phyloP scores from a whole-genome alignment of 2,888 invertebrate species.

The Clunio marinus region DNA sequence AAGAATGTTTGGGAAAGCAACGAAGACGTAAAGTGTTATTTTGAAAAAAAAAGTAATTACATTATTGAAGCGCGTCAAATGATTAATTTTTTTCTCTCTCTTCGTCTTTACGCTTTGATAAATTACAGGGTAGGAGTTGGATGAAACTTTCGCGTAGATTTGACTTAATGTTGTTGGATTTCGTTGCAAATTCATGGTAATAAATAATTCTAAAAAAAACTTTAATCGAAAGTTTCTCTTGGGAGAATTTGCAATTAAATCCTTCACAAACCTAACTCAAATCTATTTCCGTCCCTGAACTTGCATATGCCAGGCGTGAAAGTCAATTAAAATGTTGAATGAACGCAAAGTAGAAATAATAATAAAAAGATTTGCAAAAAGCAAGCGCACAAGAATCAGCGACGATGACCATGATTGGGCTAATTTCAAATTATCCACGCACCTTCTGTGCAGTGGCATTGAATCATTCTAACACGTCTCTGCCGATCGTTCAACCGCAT shows the following conservation, averaged over 20 bases:
- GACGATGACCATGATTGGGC: slow-evolving; percentile 28
- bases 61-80: slow-evolving; percentile 24
- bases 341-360: neutral
- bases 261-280: too few species aligned
- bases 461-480: slow-evolving; percentile 35
- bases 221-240: too few species aligned
- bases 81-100: neutral
- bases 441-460: slow-evolving; percentile 35
- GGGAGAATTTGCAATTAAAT: too few species aligned
- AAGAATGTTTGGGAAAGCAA: slow-evolving; percentile 13
- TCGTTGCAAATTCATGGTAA: too few species aligned
- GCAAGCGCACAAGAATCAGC: neutral
- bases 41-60: slow-evolving; percentile 16
- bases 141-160: neutral
- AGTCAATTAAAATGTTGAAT: neutral
- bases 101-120: slow-evolving; percentile 4
- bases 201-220: too few species aligned
- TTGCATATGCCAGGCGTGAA: too few species aligned
- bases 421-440: slow-evolving; percentile 37
- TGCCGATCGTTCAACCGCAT: slow-evolving; percentile 20
- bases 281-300: too few species aligned
- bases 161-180: neutral
- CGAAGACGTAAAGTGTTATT: too few species aligned
- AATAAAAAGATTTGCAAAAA: neutral
- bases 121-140: neutral